Evolutionary conservation across 2,113 vertebrate species (phyloP), one percentile per base, ranked within the genome.

Genomic region (Felis chaus): DNA sequence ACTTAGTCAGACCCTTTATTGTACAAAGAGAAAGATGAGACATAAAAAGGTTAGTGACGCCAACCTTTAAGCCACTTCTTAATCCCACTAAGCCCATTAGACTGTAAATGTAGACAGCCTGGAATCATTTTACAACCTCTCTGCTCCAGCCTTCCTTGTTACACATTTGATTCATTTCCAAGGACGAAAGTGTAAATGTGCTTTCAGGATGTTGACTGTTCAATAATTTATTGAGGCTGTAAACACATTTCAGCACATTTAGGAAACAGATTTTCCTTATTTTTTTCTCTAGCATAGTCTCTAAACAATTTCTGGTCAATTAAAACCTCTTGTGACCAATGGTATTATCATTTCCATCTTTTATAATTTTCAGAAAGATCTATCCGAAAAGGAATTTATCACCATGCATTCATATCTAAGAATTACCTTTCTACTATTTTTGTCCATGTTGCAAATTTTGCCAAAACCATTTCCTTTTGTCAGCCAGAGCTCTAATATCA

Each of bases 91-190:
- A 96, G 81, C 45, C 83, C 80, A 94, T 92, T 96, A 97, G 94
- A 71, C 61, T 69, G 66, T 97, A 91, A 94, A 79, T 89, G 83
- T n/a, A 88, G 87, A 95, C 95, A 94, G 95, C 76, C 87, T 50
- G 89, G 82, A 89, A 84, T 95, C 90, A 45, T 79, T 96, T 96
- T 61, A 92, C 96, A 79, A 6, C 19, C 10, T 73, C 90, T 96
- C 95, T 41, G 87, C 90, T 79, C 48, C 81, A 19, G 90, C 39
- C 83, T 90, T 91, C 50, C 74, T 97, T 41, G 3, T 97, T 98
- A 93, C 53, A 66, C 45, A 16, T 69, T 85, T 96, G 97, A 97
- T 95, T 97, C 94, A 98, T 97, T 96, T 97, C 84, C 66, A 94
- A 96, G 95, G 97, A 94, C 0, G 5, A 94, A 92, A 96, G 90